Conservation (phyloP, 2,797 vertebrate species). For the Gambelia wislizenii region DNA sequence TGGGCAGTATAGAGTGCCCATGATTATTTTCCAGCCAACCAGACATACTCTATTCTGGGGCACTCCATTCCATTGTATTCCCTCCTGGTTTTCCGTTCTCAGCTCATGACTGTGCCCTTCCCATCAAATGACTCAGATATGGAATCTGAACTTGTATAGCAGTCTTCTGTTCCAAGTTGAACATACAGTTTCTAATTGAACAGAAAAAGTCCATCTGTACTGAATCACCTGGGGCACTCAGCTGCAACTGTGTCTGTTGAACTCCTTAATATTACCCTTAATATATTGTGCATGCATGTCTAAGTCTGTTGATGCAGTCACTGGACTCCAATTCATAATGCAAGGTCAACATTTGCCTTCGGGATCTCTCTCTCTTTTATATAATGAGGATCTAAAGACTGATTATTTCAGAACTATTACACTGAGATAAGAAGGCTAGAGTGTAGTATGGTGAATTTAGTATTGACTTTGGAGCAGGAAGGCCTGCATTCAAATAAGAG, state of each 20-base stretch:
- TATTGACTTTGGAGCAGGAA: background rate
- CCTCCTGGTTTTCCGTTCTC: background rate
- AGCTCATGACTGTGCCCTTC: background rate
- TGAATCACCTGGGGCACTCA: slow-evolving; percentile 44
- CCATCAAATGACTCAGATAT: background rate
- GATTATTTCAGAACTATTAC: background rate
- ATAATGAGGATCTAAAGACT: background rate
- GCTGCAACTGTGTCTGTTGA: slow-evolving; percentile 3
- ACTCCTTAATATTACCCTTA: background rate
- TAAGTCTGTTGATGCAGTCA: background rate
- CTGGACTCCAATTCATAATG: background rate
- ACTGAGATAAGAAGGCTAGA: background rate
- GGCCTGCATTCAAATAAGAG: background rate
- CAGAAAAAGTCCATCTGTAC: slow-evolving; percentile 69
- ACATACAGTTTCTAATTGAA: slow-evolving; percentile 58
- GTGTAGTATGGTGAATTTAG: background rate
- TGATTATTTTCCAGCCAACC: no score
- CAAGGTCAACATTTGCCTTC: background rate
- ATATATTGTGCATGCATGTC: background rate
- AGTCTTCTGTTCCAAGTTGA: slow-evolving; percentile 53
- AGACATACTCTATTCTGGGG: background rate
- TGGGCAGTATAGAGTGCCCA: no score
- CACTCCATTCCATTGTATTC: background rate
- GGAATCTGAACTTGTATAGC: background rate
- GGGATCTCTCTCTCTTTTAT: background rate